Base-by-base conservation (phyloP, 23 tunicate genomes). In the Clavelina lepadiformis region DNA sequence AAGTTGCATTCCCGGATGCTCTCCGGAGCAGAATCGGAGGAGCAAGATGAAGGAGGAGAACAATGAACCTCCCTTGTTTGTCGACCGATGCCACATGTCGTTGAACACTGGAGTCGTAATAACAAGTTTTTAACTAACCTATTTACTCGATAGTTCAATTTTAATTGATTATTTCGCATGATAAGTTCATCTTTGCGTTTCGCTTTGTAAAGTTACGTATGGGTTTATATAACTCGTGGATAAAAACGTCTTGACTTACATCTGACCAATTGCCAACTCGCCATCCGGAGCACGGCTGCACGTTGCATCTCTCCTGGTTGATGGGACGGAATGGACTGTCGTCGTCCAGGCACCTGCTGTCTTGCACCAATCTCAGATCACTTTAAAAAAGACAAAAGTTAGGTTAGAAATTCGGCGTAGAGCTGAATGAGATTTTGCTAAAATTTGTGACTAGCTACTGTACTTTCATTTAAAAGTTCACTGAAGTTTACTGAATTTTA, bases 261-360 rank as follows among this genome's bases (percentile, higher is more conserved):
- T 30, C 53, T 33, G 75, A 58, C 86, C 86, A 80, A 31, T 80
- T 58, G 7, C 77, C 77, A n/a, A 69, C 56, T 20, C 3, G 18
- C 86, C 86, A 80, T 31, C 55, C 56, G 36, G 70, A 59, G 52
- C 86, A 80, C 1, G 86, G 72, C 11, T 29, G 46, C 15, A 38
- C 53, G 38, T 71, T 71, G 57, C 86, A 80, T 2, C 46, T 28
- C 31, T 61, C 77, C n/a, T 71, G 74, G 41, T 23, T 32, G 33
- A 5, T n/a, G 7, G 86, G 86, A 23, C 23, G 30, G 24, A 35
- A n/a, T 1, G 25, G 8, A n/a, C 19, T 5, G 60, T 68, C 74
- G 31, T 67, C 74, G 30, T 57, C 68, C 2, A 15, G 2, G 33
- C 80, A 74, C 27, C 71, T 35, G 4, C 52, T 23, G 25, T 49